Conservation (phyloP, 2,888 invertebrate species). For the Cistogaster globosa region DNA sequence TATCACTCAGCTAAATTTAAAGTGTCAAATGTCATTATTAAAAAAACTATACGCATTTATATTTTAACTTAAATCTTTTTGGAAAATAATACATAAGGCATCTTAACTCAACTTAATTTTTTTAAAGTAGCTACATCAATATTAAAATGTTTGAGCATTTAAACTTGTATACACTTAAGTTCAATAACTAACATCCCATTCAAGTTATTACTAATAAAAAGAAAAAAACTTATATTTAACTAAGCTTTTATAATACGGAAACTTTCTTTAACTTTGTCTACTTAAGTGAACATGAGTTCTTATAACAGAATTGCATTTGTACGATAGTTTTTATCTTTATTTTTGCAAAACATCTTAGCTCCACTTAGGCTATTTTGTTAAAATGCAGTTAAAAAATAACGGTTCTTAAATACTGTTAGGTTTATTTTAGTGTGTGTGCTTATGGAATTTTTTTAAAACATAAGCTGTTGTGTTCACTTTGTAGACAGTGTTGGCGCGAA, state of each 20-base stretch:
- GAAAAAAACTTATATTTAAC: background rate
- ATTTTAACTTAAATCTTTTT: too few species aligned
- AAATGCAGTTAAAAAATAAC: conserved; percentile 1
- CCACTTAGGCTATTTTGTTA: conserved; percentile 20
- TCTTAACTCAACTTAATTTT: conserved; percentile 2
- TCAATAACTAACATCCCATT: too few species aligned
- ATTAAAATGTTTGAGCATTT: too few species aligned
- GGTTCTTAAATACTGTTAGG: conserved; percentile 33
- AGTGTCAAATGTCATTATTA: too few species aligned
- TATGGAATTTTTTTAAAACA: conserved; percentile 18
- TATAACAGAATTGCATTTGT: background rate
- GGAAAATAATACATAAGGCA: background rate
- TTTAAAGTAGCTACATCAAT: background rate
- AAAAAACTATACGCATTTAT: too few species aligned
- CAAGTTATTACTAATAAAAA: too few species aligned
- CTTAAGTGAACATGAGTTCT: too few species aligned
- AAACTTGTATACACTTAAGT: too few species aligned
- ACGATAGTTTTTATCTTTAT: conserved; percentile 1
- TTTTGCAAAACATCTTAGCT: conserved; percentile 17
- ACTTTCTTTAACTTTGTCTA: conserved; percentile 3
- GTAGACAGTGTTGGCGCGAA: background rate
- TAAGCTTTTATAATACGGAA: conserved; percentile 34
- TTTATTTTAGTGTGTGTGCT: conserved; percentile 21
- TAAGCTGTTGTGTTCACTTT: conserved; percentile 27
- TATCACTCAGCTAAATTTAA: too few species aligned